phyloP scores from a whole-genome alignment of 2,113 vertebrate genomes.

The Suricata suricatta region DNA sequence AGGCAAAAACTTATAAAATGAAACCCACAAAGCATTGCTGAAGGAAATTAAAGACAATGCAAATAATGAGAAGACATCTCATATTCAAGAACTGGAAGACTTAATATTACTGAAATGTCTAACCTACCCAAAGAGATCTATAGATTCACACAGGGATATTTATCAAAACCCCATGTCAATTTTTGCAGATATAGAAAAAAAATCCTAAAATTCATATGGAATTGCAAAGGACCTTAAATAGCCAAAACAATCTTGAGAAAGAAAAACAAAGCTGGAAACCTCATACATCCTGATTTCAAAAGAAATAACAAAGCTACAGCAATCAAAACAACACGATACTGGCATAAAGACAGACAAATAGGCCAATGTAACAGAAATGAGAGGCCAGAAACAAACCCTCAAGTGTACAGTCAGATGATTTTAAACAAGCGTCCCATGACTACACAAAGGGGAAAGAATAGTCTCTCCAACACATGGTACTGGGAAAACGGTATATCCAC shows the following conservation, averaged over 20 bases:
- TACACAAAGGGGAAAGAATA: not conserved
- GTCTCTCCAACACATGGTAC: not conserved
- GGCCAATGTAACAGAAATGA: not conserved
- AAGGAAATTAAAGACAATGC: not conserved
- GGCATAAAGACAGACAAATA: not conserved
- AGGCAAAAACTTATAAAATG: not conserved
- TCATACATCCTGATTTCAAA: not conserved
- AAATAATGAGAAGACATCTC: not conserved
- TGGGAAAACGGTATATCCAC: not conserved
- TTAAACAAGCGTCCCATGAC: not conserved
- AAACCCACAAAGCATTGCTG: not conserved
- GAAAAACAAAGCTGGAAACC: not conserved
- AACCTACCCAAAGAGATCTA: not conserved
- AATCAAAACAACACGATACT: not conserved
- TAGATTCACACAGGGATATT: not conserved
- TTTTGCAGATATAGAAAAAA: not conserved
- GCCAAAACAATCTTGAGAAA: not conserved
- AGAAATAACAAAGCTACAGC: not conserved
- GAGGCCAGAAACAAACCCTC: not conserved
- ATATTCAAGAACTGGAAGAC: not conserved
- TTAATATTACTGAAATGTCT: not conserved
- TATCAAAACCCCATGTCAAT: not conserved
- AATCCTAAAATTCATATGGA: not conserved
- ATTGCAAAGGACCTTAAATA: not conserved
- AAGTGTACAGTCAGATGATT: not conserved